Percentiles rank a stretch among this genome's conserved stretches.
phyloP scores from a whole-genome alignment of 2,113 vertebrate genomes.

The Elephantulus edwardii region DNA sequence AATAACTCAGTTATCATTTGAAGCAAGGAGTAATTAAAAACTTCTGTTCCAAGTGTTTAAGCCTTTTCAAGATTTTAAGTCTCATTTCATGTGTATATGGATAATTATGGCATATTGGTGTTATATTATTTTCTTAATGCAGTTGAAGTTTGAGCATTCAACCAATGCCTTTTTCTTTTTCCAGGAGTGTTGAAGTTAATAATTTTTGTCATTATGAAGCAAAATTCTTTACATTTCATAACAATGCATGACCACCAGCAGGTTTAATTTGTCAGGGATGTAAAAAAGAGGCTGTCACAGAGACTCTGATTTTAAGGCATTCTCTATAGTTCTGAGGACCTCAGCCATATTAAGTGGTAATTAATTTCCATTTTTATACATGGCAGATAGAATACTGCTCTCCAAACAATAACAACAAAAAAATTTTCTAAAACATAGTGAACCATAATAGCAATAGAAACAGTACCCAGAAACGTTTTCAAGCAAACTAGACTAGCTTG shows the following conservation, averaged over 20 bases:
- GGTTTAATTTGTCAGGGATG: neutral
- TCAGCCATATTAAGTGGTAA: neutral
- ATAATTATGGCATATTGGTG: neutral
- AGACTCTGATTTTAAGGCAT: neutral
- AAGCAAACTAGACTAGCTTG: neutral
- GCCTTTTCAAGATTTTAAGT: neutral
- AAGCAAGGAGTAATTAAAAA: neutral
- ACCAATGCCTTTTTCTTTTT: conserved; percentile 53
- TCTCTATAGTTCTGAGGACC: neutral
- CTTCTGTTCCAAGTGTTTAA: neutral
- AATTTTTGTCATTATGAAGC: neutral
- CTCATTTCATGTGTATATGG: conserved; percentile 4
- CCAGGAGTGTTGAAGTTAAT: neutral
- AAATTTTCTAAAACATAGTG: neutral
- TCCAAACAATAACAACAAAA: conserved; percentile 45
- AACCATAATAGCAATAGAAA: neutral
- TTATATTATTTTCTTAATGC: conserved; percentile 29
- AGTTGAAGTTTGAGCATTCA: conserved; percentile 28
- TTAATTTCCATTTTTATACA: conserved; percentile 29
- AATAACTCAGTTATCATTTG: too few relatives aligned
- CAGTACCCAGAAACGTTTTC: neutral
- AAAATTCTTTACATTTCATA: conserved; percentile 2
- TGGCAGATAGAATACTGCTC: conserved; percentile 18
- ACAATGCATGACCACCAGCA: neutral
- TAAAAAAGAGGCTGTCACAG: neutral